A percentile compares a stretch with the other conserved stretches of the same genome.
These are phyloP conservation scores for Luperina testacea DNA, from an alignment of 2,888 invertebrate genomes.

Conservation along the genomic window DNA sequence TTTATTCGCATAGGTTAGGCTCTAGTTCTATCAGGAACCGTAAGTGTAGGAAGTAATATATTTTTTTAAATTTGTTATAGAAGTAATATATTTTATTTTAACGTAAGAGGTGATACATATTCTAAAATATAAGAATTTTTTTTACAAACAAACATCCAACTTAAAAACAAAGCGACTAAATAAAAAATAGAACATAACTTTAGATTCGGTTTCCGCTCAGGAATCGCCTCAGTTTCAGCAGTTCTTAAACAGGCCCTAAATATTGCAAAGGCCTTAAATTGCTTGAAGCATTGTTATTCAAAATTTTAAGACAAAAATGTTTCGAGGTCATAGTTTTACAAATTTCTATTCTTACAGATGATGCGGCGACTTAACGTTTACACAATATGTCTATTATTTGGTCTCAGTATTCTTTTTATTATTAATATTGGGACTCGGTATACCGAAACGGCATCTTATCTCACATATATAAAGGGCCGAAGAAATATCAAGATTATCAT, in stretches of 20 bases:
- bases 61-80: neutral
- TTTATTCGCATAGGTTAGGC: neutral
- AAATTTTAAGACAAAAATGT: neutral
- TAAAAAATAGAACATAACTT: neutral
- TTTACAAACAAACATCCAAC: neutral
- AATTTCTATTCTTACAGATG: conserved; percentile 22
- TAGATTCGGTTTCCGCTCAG: neutral
- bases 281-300: neutral
- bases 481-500: conserved; percentile 87
- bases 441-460: conserved; percentile 86
- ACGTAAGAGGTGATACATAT: neutral
- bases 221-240: neutral
- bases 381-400: conserved; percentile 73
- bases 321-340: neutral
- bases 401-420: conserved; percentile 86
- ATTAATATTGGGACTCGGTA: conserved; percentile 87
- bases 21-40: neutral
- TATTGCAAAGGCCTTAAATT: neutral
- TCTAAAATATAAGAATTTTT: neutral
- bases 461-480: conserved; percentile 78
- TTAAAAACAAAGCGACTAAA: neutral
- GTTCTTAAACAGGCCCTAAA: neutral
- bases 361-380: conserved; percentile 41
- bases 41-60: neutral
- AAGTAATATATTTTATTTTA: neutral